A percentile compares a stretch with the other conserved stretches of the same genome.
These are phyloP conservation scores for Ylistrum balloti DNA, from an alignment of 1,140 invertebrate species.

Conservation along the genomic window DNA sequence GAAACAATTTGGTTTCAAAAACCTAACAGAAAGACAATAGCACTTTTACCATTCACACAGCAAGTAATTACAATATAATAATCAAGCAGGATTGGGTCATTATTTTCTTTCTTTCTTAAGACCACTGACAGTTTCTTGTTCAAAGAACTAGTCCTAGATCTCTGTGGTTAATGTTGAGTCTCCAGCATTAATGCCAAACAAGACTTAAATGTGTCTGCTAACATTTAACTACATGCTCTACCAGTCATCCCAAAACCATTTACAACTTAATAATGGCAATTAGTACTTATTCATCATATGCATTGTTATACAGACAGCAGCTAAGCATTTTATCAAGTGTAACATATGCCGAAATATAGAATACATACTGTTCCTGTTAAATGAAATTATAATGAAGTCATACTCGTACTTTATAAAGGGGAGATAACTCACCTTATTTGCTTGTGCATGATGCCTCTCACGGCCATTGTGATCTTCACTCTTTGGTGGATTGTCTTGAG, in stretches of 20 bases:
- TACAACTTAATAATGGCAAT: not conserved
- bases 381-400: not conserved
- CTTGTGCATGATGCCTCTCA: slow-evolving; percentile 45
- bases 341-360: not conserved
- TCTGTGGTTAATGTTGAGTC: not conserved
- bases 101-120: not conserved
- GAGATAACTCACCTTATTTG: slow-evolving; percentile 48
- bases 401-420: not conserved
- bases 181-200: not conserved
- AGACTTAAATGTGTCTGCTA: not conserved
- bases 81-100: not conserved
- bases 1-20: not conserved
- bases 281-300: not conserved
- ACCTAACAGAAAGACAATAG: not conserved
- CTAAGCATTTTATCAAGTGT: not conserved
- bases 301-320: not conserved
- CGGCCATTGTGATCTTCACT: slow-evolving; percentile 6
- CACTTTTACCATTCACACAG: not conserved
- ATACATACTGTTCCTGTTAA: not conserved
- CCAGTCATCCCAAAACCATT: not conserved
- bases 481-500: slow-evolving; percentile 37
- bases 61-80: not conserved
- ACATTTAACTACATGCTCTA: not conserved
- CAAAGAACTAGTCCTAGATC: not conserved
- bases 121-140: too few species aligned